Evolutionary conservation across 23 tunicate genomes (phyloP), one percentile per base, ranked within the genome.

Genomic region (Trididemnum clinides): DNA sequence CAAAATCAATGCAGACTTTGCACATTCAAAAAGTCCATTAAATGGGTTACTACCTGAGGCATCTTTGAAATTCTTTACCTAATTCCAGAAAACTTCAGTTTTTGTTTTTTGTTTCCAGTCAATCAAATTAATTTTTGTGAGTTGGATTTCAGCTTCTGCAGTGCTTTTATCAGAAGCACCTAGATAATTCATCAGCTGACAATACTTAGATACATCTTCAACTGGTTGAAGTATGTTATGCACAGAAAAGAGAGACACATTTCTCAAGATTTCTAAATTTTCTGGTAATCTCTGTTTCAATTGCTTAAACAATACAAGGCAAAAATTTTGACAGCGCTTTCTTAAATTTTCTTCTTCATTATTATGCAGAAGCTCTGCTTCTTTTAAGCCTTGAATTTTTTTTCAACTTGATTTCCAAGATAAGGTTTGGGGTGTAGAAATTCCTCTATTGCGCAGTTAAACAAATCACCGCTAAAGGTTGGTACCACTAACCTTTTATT

Each of bases 221-320:
- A 62, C 27, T 62, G 70, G 70, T 22, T 62, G 70, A 20, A 62
- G 70, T 22, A 62, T n/a, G n/a, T n/a, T n/a, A n/a, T n/a, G n/a
- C n/a, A n/a, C n/a, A n/a, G n/a, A n/a, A n/a, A n/a, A n/a, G n/a
- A n/a, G n/a, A n/a, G n/a, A n/a, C n/a, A n/a, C n/a, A n/a, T n/a
- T n/a, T n/a, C n/a, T n/a, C n/a, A n/a, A n/a, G n/a, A n/a, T n/a
- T n/a, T n/a, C n/a, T n/a, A n/a, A n/a, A n/a, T n/a, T n/a, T n/a
- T n/a, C n/a, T n/a, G n/a, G n/a, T n/a, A n/a, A n/a, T n/a, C n/a
- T n/a, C n/a, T n/a, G n/a, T n/a, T n/a, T n/a, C n/a, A n/a, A n/a
- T n/a, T n/a, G n/a, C n/a, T n/a, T n/a, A n/a, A n/a, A n/a, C n/a
- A n/a, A n/a, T n/a, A n/a, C n/a, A n/a, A n/a, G n/a, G n/a, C n/a